phyloP scores from a whole-genome alignment of 2,888 invertebrate species.

The Orthosia cruda region DNA sequence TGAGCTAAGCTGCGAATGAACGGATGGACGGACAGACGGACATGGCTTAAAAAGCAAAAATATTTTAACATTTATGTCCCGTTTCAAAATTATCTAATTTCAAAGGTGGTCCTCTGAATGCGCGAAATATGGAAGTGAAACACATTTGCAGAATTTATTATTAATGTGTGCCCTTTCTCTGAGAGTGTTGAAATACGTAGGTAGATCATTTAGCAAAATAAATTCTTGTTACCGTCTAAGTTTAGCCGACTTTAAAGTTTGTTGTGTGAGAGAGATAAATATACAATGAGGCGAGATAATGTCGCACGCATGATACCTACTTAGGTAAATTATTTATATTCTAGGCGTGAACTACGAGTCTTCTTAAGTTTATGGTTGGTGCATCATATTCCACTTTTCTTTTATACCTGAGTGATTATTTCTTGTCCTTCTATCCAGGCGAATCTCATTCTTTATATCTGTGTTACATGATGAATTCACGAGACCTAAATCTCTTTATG shows the following conservation, averaged over 20 bases:
- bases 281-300: conserved; percentile 9
- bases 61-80: no score
- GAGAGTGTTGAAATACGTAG: conserved; percentile 50
- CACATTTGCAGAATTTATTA: conserved; percentile 41
- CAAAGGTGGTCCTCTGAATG: conserved; percentile 7
- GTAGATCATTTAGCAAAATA: conserved; percentile 51
- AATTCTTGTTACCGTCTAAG: conserved; percentile 46
- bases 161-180: conserved; percentile 35
- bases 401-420: not conserved
- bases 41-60: no score
- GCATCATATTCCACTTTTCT: not conserved
- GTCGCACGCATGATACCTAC: conserved; percentile 11
- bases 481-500: not conserved
- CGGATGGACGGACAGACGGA: no score
- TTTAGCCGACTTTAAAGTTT: conserved; percentile 32
- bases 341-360: conserved; percentile 10
- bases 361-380: conserved; percentile 12
- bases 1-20: no score
- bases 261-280: conserved; percentile 15
- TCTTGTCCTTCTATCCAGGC: not conserved
- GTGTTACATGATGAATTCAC: not conserved
- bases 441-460: not conserved
- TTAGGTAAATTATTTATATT: conserved; percentile 8
- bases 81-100: no score
- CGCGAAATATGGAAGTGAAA: conserved; percentile 14